These are phyloP conservation scores for Leptinotarsa texana DNA, from an alignment of 1,140 invertebrate genomes.

Conservation along the genomic window DNA sequence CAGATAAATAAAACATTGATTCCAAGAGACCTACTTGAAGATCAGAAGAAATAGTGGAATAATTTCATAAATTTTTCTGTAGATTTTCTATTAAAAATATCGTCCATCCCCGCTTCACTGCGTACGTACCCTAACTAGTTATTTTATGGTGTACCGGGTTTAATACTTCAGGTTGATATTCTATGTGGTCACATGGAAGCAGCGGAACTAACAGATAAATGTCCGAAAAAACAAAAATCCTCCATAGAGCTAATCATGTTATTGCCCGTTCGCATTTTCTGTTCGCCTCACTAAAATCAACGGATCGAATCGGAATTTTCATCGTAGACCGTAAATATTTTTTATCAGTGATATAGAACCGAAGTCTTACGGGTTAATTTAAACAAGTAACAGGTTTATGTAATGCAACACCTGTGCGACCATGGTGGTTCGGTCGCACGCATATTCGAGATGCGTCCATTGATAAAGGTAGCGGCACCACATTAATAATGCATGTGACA, in stretches of 20 bases:
- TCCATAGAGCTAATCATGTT: neutral
- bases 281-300: neutral
- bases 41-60: too few species aligned
- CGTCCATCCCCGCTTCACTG: too few species aligned
- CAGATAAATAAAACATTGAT: too few species aligned
- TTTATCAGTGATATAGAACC: slow-evolving; percentile 18
- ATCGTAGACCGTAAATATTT: neutral
- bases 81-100: too few species aligned
- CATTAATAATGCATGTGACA: slow-evolving; percentile 8
- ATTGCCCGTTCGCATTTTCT: neutral
- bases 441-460: slow-evolving; percentile 6
- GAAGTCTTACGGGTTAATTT: slow-evolving; percentile 18
- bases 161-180: too few species aligned
- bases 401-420: slow-evolving; percentile 20
- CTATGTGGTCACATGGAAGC: too few species aligned
- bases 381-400: slow-evolving; percentile 17
- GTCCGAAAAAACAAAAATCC: too few species aligned
- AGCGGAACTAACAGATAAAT: too few species aligned
- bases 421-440: slow-evolving; percentile 8
- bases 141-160: too few species aligned
- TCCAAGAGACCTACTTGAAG: too few species aligned
- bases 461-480: neutral
- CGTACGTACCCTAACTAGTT: too few species aligned
- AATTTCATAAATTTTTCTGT: too few species aligned
- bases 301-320: neutral